Evolutionary conservation across 2,113 vertebrate genomes (phyloP).

Genomic region (Calidris pugnax): DNA sequence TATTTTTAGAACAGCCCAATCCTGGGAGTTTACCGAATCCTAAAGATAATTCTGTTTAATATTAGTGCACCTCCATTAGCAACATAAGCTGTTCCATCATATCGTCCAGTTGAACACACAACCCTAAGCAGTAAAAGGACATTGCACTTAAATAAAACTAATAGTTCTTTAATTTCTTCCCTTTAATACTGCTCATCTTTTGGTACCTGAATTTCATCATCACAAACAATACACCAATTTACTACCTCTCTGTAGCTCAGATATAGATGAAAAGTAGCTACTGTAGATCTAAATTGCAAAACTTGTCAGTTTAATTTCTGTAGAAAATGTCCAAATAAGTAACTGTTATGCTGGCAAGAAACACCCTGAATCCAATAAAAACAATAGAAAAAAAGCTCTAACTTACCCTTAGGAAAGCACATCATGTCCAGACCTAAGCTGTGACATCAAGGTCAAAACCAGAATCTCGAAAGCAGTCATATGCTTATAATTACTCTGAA

Average conservation of each 20-base stretch:
- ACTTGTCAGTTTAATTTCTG: neutral
- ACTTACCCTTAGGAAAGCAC: neutral
- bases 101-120: neutral
- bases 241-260: neutral
- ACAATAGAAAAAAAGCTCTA: neutral
- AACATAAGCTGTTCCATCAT: neutral
- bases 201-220: neutral
- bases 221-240: neutral
- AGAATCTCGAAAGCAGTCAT: neutral
- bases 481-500: constrained; percentile 13
- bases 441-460: constrained; percentile 9
- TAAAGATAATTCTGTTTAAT: neutral
- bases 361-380: neutral
- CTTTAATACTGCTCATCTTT: neutral
- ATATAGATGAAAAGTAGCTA: neutral
- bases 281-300: neutral
- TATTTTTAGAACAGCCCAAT: constrained; percentile 6
- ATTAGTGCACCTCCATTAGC: neutral
- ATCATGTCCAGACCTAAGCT: neutral
- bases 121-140: neutral
- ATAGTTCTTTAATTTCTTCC: neutral
- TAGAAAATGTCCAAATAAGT: neutral
- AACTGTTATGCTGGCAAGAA: neutral
- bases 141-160: neutral
- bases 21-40: neutral